Conservation (phyloP, 1,140 invertebrate genomes). For the Patella vulgata region DNA sequence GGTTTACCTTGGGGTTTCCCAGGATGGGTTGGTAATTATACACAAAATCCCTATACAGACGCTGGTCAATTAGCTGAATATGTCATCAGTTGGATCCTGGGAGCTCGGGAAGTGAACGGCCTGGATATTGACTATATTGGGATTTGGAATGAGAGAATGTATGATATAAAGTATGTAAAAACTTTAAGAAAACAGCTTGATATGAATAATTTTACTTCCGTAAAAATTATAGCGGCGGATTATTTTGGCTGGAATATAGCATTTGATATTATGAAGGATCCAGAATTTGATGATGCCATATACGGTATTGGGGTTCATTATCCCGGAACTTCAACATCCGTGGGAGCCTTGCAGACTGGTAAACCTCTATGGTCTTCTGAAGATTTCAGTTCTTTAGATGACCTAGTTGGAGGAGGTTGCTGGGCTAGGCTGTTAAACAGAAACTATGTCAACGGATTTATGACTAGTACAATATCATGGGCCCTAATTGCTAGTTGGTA, state of each 20-base stretch:
- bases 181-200: slow-evolving; percentile 40
- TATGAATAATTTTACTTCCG: slow-evolving; percentile 31
- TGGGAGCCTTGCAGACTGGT: slow-evolving; percentile 36
- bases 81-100: slow-evolving; percentile 55
- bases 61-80: slow-evolving; percentile 50
- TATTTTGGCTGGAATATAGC: slow-evolving; percentile 27
- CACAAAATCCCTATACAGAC: slow-evolving; percentile 47
- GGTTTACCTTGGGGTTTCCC: slow-evolving; percentile 65
- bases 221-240: slow-evolving; percentile 51
- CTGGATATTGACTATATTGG: slow-evolving; percentile 61
- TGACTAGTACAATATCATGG: slow-evolving; percentile 60
- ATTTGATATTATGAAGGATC: slow-evolving; percentile 46
- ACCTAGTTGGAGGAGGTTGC: slow-evolving; percentile 62
- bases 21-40: slow-evolving; percentile 57
- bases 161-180: slow-evolving; percentile 54
- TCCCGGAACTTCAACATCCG: slow-evolving; percentile 29
- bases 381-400: slow-evolving; percentile 63
- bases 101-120: slow-evolving; percentile 57
- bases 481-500: slow-evolving; percentile 61
- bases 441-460: neutral
- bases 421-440: slow-evolving; percentile 57
- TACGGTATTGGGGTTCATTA: slow-evolving; percentile 33
- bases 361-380: slow-evolving; percentile 63
- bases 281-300: slow-evolving; percentile 34
- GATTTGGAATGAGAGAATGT: slow-evolving; percentile 62